Base-by-base conservation (phyloP, 2,113 vertebrate genomes). In the Choloepus hoffmanni region DNA sequence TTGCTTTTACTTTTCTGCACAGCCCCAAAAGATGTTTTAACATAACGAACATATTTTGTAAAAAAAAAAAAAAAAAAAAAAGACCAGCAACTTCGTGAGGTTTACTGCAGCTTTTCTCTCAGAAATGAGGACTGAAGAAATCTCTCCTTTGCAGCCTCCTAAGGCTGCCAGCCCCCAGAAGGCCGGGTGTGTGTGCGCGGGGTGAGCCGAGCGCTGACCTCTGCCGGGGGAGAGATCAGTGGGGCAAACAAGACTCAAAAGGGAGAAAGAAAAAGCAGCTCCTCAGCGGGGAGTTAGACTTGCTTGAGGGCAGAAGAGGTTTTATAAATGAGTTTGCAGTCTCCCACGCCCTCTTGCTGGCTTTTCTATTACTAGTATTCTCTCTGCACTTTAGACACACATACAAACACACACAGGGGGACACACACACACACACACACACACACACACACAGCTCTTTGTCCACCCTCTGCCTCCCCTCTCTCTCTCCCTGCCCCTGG, bases 201-300 rank as follows among this genome's bases (percentile, higher is more conserved):
- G 95, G 96, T 24, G 76, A 97, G 91, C 58, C 0, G 96, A 91
- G 92, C 3, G 0, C 95, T 97, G 97, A 97, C 97, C 97, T 97
- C 92, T 85, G 76, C 9, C 1, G 7, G 83, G 95, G 92, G 90
- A 96, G 92, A 97, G 97, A 97, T 98, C 97, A 98, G 72, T 14
- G 78, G 92, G 65, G 87, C 95, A 96, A 93, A 90, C 30, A 85
- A 63, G 95, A 90, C 95, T 97, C 96, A 83, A 98, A 98, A 85
- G 97, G 94, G 95, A 96, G 96, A 96, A 95, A 96, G 96, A 97
- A 93, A 97, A 97, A 97, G 96, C 97, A 82, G 43, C 76, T 95
- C 96, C 97, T 48, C 97, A 97, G 97, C 97, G 26, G 97, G 97
- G 97, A 97, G 96, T 96, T 90, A 97, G 97, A 97, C 97, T 97